A percentile compares a stretch with the other conserved stretches of the same genome.
Evolutionary conservation across 2,797 vertebrate genomes (phyloP).

Genomic region (Syndactyla subalaris): DNA sequence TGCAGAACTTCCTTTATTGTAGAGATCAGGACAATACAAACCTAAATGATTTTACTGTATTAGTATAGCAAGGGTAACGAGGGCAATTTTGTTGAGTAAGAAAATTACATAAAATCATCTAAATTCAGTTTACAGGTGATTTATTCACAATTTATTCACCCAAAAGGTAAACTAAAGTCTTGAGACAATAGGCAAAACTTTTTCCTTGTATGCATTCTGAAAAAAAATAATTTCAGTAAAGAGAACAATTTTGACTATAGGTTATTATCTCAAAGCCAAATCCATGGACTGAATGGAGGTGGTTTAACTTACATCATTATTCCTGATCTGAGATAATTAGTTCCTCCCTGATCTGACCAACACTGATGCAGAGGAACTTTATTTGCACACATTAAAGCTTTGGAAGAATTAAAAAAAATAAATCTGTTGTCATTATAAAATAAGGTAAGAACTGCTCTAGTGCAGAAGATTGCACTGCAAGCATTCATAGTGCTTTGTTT

Average conservation of each 20-base stretch:
- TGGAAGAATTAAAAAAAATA: not conserved
- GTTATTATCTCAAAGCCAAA: not conserved
- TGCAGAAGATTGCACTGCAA: not conserved
- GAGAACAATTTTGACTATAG: not conserved
- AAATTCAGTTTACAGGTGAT: not conserved
- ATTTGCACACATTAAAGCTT: not conserved
- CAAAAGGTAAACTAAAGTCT: not conserved
- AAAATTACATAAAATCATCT: not conserved
- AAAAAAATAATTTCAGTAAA: not conserved
- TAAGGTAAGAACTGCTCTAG: not conserved
- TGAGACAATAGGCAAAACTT: not conserved
- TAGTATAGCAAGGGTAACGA: not conserved
- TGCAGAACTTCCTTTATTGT: not conserved
- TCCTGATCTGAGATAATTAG: not conserved
- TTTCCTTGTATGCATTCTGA: not conserved
- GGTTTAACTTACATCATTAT: not conserved
- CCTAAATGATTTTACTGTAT: not conserved
- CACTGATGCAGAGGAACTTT: not conserved
- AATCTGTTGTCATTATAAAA: not conserved
- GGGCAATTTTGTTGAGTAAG: not conserved
- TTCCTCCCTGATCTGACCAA: not conserved
- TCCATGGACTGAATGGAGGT: not conserved
- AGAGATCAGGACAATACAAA: not conserved
- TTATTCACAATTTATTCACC: not conserved
- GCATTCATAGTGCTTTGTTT: not conserved